These are phyloP conservation scores for Trachurus trachurus DNA, from an alignment of 2,797 vertebrate genomes.

Conservation along the genomic window DNA sequence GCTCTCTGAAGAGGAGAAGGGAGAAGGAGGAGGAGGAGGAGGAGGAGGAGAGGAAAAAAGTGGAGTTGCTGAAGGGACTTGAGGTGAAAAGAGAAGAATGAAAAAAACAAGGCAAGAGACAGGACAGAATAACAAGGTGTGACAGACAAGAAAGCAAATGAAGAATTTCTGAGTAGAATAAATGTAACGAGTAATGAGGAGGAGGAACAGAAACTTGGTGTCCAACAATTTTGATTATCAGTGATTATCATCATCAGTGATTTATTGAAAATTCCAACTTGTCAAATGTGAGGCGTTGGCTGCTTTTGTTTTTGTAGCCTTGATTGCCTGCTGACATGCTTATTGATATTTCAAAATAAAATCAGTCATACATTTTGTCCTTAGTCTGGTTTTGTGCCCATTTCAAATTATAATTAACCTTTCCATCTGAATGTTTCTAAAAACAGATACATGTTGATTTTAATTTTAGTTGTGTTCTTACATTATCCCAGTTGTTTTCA, in stretches of 20 bases:
- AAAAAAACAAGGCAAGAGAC: slow-evolving; percentile 22
- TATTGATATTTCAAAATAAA: background rate
- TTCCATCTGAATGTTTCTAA: no score
- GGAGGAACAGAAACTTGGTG: slow-evolving; percentile 7
- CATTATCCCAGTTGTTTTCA: no score
- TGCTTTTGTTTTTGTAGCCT: no score
- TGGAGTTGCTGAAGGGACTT: slow-evolving; percentile 26
- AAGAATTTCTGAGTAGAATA: slow-evolving; percentile 41
- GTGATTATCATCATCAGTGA: background rate
- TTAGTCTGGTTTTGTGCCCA: background rate
- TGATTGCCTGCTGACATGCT: background rate
- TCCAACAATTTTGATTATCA: background rate
- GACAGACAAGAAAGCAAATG: slow-evolving; percentile 25
- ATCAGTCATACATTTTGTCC: background rate
- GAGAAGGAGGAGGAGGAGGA: background rate
- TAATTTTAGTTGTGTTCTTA: no score
- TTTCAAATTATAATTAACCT: no score
- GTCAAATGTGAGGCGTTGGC: no score
- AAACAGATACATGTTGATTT: no score
- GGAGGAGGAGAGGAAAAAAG: background rate
- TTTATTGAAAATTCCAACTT: background rate
- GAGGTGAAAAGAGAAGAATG: slow-evolving; percentile 4
- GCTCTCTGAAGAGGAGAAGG: slow-evolving; percentile 48
- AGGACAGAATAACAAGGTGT: slow-evolving; percentile 44
- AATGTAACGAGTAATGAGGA: slow-evolving; percentile 41